phyloP scores from a whole-genome alignment of 2,888 invertebrate genomes.

The Congeria kusceri region DNA sequence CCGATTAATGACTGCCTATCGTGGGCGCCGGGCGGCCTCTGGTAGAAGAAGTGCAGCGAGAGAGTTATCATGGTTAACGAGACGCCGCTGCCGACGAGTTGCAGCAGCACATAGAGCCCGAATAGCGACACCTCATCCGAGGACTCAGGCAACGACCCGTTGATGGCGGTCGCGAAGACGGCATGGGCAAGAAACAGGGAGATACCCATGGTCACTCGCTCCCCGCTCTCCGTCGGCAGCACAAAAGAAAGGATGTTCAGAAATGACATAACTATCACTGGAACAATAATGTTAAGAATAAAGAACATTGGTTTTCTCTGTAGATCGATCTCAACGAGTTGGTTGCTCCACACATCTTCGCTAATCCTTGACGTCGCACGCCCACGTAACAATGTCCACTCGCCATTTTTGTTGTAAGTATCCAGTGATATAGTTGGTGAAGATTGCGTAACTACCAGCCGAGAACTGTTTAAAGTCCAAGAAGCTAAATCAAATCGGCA shows the following conservation, averaged over 20 bases:
- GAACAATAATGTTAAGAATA: conserved; percentile 57
- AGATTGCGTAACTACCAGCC: conserved; percentile 23
- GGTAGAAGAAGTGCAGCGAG: conserved; percentile 50
- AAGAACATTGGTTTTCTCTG: conserved; percentile 33
- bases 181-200: conserved; percentile 65
- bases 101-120: conserved; percentile 60
- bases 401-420: not conserved
- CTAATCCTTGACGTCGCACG: conserved; percentile 5
- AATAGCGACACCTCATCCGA: conserved; percentile 60
- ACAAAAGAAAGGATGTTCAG: conserved; percentile 62
- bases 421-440: not conserved
- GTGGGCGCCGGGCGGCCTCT: not conserved
- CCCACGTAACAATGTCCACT: not conserved
- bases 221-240: conserved; percentile 61
- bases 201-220: conserved; percentile 61
- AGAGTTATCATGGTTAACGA: conserved; percentile 56
- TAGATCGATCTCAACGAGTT: conserved; percentile 14
- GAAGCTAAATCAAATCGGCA: conserved; percentile 63
- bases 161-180: conserved; percentile 62
- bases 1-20: too few relatives aligned
- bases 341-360: conserved; percentile 27
- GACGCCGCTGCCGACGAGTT: conserved; percentile 61
- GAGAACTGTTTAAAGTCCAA: conserved; percentile 45
- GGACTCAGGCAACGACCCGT: conserved; percentile 60
- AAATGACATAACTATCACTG: conserved; percentile 55